These are phyloP conservation scores for Lithophane ornitopus DNA, from an alignment of 2,888 invertebrate species.

Conservation along the genomic window DNA sequence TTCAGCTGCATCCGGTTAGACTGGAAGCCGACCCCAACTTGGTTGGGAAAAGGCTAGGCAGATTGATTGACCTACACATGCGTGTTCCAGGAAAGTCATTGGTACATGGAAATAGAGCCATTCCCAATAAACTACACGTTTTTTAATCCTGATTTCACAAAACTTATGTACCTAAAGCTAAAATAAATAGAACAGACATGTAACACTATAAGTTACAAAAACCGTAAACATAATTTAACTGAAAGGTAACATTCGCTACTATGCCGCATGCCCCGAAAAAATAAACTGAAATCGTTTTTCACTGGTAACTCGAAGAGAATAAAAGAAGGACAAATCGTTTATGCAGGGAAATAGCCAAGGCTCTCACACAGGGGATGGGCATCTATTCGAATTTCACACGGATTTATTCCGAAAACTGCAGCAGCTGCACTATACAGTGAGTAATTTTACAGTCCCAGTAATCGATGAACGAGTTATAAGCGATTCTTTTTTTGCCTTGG, in stretches of 20 bases:
- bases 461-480: not conserved
- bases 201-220: too few species aligned
- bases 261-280: not conserved
- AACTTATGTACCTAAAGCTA: not conserved
- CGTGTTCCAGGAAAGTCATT: not conserved
- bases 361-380: not conserved
- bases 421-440: not conserved
- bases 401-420: not conserved
- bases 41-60: too few species aligned
- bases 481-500: too few species aligned
- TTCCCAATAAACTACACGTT: not conserved
- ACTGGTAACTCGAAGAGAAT: not conserved
- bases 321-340: not conserved
- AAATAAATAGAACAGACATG: not conserved
- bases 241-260: too few species aligned
- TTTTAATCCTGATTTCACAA: not conserved
- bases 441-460: not conserved
- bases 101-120: too few species aligned
- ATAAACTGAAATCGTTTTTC: conserved; percentile 4
- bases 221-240: too few species aligned
- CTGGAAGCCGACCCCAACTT: too few species aligned
- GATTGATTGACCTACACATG: not conserved
- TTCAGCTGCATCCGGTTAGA: too few species aligned
- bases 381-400: conserved; percentile 8
- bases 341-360: not conserved